Conservation (phyloP, 2,797 vertebrate genomes). For the Cryptoblepharus egeriae region DNA sequence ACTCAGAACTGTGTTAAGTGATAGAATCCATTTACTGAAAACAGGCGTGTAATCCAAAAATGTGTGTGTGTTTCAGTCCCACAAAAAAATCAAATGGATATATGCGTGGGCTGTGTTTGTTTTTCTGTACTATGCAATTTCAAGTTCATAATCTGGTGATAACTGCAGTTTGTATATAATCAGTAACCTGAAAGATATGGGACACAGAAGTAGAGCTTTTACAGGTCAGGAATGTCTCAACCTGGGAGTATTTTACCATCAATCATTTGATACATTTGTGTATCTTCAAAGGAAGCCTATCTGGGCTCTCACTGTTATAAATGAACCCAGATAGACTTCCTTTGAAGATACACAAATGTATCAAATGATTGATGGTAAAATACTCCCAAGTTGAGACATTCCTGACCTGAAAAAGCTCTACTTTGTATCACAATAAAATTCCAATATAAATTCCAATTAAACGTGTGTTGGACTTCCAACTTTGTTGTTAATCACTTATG, state of each 20-base stretch:
- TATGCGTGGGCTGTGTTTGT: not conserved
- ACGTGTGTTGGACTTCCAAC: not conserved
- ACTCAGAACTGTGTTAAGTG: not conserved
- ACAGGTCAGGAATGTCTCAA: slow-evolving; percentile 2
- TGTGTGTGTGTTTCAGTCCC: not conserved
- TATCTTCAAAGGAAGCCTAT: slow-evolving; percentile 34
- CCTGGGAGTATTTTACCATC: not conserved
- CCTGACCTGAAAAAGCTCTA: no score
- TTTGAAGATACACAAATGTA: no score
- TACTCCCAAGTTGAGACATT: no score
- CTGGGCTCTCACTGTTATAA: not conserved
- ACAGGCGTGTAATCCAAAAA: not conserved
- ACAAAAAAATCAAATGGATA: not conserved
- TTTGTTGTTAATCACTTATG: slow-evolving; percentile 23
- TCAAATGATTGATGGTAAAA: no score
- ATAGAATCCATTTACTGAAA: not conserved
- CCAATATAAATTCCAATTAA: slow-evolving; percentile 26
- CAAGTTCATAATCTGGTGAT: not conserved
- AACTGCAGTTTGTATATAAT: not conserved
- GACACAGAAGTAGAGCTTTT: slow-evolving; percentile 17
- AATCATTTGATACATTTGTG: not conserved
- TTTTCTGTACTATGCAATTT: not conserved
- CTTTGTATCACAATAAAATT: no score
- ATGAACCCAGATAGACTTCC: no score
- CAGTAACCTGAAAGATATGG: not conserved